phyloP scores from a whole-genome alignment of 2,888 invertebrate species.

The Volucella inanis region DNA sequence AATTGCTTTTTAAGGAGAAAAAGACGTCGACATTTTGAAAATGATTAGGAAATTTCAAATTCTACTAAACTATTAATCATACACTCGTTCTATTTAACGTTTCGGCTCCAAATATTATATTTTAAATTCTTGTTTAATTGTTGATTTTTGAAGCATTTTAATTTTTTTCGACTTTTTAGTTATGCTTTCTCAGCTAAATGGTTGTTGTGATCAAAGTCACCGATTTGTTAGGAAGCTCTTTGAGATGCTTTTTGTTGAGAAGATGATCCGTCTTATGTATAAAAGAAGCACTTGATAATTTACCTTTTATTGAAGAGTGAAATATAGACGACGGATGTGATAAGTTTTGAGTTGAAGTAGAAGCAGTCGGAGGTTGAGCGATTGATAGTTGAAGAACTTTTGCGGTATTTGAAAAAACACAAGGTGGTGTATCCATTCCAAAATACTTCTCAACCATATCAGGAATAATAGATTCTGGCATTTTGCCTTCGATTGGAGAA shows the following conservation, averaged over 20 bases:
- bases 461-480: slow-evolving; percentile 93
- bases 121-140: slow-evolving; percentile 46
- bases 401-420: slow-evolving; percentile 30
- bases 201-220: slow-evolving; percentile 24
- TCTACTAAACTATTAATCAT: background rate
- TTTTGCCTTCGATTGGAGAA: slow-evolving; percentile 94
- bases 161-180: slow-evolving; percentile 76
- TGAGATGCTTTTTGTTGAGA: slow-evolving; percentile 67
- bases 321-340: background rate
- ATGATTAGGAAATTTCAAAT: background rate
- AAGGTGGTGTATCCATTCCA: slow-evolving; percentile 81
- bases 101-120: slow-evolving; percentile 39
- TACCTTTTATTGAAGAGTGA: slow-evolving; percentile 14
- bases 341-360: slow-evolving; percentile 15
- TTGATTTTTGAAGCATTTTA: slow-evolving; percentile 79
- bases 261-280: slow-evolving; percentile 27
- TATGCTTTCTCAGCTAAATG: slow-evolving; percentile 76
- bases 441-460: slow-evolving; percentile 83
- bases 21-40: background rate
- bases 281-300: slow-evolving; percentile 28
- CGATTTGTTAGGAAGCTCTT: slow-evolving; percentile 77
- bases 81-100: slow-evolving; percentile 32
- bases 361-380: background rate
- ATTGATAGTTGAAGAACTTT: background rate
- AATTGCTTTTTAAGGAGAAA: slow-evolving; percentile 28